Conservation (phyloP, 1,140 invertebrate species). For the Scaptomyza hsui region DNA sequence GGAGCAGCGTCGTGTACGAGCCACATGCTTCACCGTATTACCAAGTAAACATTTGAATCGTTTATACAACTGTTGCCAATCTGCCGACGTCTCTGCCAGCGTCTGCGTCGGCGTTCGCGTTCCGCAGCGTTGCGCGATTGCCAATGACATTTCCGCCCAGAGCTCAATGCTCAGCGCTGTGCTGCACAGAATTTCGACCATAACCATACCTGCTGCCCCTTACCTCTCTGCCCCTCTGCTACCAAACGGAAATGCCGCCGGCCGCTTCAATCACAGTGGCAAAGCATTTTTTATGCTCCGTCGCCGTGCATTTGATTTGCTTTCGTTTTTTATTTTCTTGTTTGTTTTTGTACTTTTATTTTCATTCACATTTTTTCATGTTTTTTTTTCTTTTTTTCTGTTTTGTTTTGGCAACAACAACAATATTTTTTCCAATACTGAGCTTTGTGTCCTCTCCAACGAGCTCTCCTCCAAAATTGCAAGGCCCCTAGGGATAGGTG, state of each 20-base stretch:
- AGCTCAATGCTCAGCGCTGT: slow-evolving; percentile 5
- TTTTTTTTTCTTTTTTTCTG: slow-evolving; percentile 31
- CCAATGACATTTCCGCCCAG: slow-evolving; percentile 64
- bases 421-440: slow-evolving; percentile 11
- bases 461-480: slow-evolving; percentile 11
- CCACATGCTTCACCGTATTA: slow-evolving; percentile 54
- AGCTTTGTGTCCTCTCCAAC: neutral
- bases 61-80: slow-evolving; percentile 80
- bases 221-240: neutral
- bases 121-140: slow-evolving; percentile 35
- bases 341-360: slow-evolving; percentile 50
- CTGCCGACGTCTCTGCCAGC: slow-evolving; percentile 28
- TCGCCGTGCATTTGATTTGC: slow-evolving; percentile 56
- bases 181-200: neutral
- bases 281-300: slow-evolving; percentile 66
- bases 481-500: slow-evolving; percentile 17
- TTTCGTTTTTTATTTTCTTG: slow-evolving; percentile 49
- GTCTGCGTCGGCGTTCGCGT: slow-evolving; percentile 2
- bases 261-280: slow-evolving; percentile 59
- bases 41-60: slow-evolving; percentile 72
- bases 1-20: neutral
- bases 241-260: slow-evolving; percentile 26
- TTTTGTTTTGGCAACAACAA: slow-evolving; percentile 33
- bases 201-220: slow-evolving; percentile 19
- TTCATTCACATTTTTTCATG: slow-evolving; percentile 34